These are phyloP conservation scores for Morpho helenor DNA, from an alignment of 2,888 invertebrate species.

Conservation along the genomic window DNA sequence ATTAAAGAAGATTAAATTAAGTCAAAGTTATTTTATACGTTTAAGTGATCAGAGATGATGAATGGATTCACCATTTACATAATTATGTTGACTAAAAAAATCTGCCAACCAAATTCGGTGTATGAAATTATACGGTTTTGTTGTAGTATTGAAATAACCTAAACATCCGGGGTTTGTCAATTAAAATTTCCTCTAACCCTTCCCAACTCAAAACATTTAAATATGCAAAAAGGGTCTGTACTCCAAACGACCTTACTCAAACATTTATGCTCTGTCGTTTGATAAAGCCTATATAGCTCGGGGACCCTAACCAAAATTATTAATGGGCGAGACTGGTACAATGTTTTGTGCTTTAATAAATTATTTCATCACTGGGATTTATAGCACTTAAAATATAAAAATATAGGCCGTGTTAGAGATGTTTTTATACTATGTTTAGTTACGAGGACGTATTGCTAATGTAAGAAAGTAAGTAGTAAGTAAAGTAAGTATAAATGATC, in stretches of 20 bases:
- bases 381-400: not conserved
- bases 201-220: conserved; percentile 60
- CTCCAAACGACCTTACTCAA: conserved; percentile 41
- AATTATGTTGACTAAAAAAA: not conserved
- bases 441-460: no score
- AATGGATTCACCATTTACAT: not conserved
- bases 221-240: conserved; percentile 56
- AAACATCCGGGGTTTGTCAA: conserved; percentile 8
- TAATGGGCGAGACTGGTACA: conserved; percentile 40
- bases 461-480: no score
- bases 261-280: conserved; percentile 58
- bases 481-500: no score
- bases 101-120: no score
- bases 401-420: not conserved
- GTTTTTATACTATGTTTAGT: no score
- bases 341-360: conserved; percentile 11
- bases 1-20: no score
- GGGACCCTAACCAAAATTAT: conserved; percentile 37
- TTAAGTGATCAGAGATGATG: no score
- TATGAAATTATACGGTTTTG: not conserved
- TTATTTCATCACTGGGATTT: not conserved
- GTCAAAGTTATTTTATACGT: no score
- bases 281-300: conserved; percentile 42
- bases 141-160: not conserved
- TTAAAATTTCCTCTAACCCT: conserved; percentile 35